Base-by-base conservation (phyloP, 1,140 invertebrate genomes). In the Calosoma granatense region DNA sequence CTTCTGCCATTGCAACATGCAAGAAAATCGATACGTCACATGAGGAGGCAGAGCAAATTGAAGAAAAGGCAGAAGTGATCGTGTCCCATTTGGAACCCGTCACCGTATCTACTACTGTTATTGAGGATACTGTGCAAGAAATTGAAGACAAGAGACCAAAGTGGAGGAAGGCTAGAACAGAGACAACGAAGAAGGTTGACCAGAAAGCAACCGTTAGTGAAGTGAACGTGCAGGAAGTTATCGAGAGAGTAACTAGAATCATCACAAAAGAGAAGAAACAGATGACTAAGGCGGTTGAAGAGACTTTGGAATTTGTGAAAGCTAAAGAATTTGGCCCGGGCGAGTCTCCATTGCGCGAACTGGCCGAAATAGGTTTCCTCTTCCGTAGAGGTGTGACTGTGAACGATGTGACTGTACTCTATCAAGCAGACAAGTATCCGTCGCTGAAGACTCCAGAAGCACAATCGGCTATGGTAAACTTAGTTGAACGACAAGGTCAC, bases 401-500 rank as follows among this genome's bases (percentile, higher is more conserved):
- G 11, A 82, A 83, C 65, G 82, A 92, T 71, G 88, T 92, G 30
- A 86, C 83, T 56, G 81, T 83, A 56, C 74, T 87, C 30, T 90
- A 90, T 63, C 80, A 85, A 62, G 82, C 88, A 14, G 81, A 88
- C 61, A 81, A 84, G 62, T 91, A 91, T 64, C 87, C 88, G 21
- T 80, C 87, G 26, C 68, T 91, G 26, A 79, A 81, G 63, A 83
- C 85, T 2, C 86, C 88, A 1, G 82, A 88, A 63, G 85, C 87
- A 1, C 88, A 91, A 72, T 84, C 85, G 30, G 87, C 88, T 12
- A 74, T 91, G 59, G 87, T 92, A 1, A 85, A 87, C 63, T 74
- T 91, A 39, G 87, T 91, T 0, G 88, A 91, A 67, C 77, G 87
- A 20, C 82, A 87, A 70, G 88, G 89, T 1, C 81, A 89, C 64